Percentiles rank a stretch among this genome's conserved stretches.
Conservation (phyloP, 2,797 vertebrate genomes). For the Phalanger gymnotis region DNA sequence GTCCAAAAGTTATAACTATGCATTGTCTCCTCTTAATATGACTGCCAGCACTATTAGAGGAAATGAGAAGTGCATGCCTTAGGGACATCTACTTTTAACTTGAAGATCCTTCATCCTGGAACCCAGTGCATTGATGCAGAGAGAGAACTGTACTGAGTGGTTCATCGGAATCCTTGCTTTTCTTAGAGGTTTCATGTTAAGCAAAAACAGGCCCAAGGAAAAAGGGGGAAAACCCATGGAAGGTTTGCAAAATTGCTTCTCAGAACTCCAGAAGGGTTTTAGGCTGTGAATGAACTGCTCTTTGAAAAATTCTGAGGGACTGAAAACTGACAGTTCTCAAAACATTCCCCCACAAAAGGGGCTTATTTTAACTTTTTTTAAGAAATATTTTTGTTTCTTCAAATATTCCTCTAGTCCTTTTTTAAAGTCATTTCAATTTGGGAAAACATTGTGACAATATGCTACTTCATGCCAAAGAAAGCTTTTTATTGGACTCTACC, state of each 20-base stretch:
- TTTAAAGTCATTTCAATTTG: constrained; percentile 64
- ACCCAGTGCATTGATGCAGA: background rate
- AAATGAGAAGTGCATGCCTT: background rate
- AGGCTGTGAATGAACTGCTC: constrained; percentile 44
- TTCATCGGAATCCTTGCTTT: constrained; percentile 33
- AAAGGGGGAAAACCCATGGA: constrained; percentile 3
- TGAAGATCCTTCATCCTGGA: constrained; percentile 19
- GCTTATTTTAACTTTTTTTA: constrained; percentile 64
- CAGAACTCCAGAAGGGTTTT: constrained; percentile 14
- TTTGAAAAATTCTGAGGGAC: constrained; percentile 51
- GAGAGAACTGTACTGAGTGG: background rate
- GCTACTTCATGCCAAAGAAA: constrained; percentile 76
- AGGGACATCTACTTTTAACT: constrained; percentile 4
- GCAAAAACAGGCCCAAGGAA: constrained; percentile 16
- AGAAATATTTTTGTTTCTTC: constrained; percentile 70
- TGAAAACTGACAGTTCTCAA: constrained; percentile 53
- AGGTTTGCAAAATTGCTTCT: constrained; percentile 55
- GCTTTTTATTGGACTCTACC: constrained; percentile 77
- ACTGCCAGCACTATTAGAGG: background rate
- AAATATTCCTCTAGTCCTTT: constrained; percentile 63
- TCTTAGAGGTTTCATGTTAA: constrained; percentile 28
- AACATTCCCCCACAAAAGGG: constrained; percentile 58
- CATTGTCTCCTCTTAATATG: background rate
- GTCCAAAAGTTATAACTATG: background rate
- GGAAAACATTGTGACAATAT: constrained; percentile 64